These are phyloP conservation scores for Rhynchotus rufescens DNA, from an alignment of 2,797 vertebrate genomes.

Conservation along the genomic window DNA sequence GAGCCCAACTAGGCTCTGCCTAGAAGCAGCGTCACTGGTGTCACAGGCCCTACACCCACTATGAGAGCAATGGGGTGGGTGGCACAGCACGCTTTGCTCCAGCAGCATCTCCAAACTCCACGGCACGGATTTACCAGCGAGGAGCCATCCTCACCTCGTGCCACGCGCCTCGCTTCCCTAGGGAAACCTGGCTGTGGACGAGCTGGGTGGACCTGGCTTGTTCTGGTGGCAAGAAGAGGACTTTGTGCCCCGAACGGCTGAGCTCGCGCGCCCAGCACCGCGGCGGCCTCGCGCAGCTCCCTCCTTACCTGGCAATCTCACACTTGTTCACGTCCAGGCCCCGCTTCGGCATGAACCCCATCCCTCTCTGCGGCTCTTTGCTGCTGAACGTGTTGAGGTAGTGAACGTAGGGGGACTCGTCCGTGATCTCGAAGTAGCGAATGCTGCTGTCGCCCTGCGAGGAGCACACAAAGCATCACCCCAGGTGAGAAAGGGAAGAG, in stretches of 20 bases:
- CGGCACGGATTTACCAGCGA: background rate
- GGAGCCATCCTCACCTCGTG: background rate
- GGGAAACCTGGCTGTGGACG: background rate
- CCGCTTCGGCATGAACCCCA: slow-evolving; percentile 99
- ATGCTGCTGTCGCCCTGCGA: slow-evolving; percentile 96
- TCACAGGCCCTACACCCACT: background rate
- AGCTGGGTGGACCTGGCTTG: background rate
- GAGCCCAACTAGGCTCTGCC: too few species aligned
- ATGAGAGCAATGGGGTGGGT: fast-evolving
- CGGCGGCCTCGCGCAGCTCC: background rate
- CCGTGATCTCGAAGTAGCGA: slow-evolving; percentile 97
- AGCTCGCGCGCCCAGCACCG: fast-evolving
- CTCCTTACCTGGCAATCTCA: slow-evolving; percentile 92
- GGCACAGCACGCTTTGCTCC: background rate
- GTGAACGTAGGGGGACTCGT: slow-evolving; percentile 94
- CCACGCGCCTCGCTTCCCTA: background rate
- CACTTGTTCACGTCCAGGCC: slow-evolving; percentile 98
- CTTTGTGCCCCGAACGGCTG: fast-evolving
- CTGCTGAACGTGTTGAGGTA: slow-evolving; percentile 94
- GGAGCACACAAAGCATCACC: background rate
- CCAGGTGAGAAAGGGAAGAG: too few species aligned
- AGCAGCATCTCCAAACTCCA: background rate
- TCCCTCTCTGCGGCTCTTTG: slow-evolving; percentile 97
- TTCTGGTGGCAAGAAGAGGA: background rate
- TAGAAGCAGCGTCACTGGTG: fast-evolving